Conservation (phyloP, 2,888 invertebrate genomes). For the Trileptium ribeirensis region DNA sequence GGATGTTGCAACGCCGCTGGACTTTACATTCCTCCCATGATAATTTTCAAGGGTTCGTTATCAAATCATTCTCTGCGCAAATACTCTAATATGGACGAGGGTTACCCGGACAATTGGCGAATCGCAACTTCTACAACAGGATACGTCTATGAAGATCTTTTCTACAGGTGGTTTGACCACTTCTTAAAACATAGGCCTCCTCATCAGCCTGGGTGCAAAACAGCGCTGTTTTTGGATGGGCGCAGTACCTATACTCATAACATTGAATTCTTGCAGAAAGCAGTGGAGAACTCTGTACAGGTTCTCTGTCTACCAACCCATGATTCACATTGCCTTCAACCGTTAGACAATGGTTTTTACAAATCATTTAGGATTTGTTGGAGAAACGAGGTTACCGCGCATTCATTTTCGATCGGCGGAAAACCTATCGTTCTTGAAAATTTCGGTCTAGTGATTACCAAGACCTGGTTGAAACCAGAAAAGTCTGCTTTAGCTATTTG, state of each 20-base stretch:
- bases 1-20: slow-evolving; percentile 5
- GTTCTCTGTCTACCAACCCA: too few species aligned
- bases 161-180: not conserved
- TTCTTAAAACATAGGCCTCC: too few species aligned
- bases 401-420: not conserved
- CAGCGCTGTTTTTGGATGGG: not conserved
- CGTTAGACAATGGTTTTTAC: not conserved
- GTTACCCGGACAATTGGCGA: not conserved
- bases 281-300: too few species aligned
- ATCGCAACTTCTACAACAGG: not conserved
- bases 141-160: not conserved
- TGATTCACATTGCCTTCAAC: not conserved
- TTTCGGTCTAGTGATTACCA: not conserved
- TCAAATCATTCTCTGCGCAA: not conserved
- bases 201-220: not conserved
- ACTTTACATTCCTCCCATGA: not conserved
- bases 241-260: not conserved
- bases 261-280: not conserved
- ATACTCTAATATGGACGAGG: not conserved
- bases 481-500: not conserved
- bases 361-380: not conserved
- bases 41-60: not conserved
- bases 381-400: not conserved
- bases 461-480: not conserved
- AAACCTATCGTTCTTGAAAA: not conserved